phyloP scores from a whole-genome alignment of 2,797 vertebrate species.

The Rhyacichthys aspro region DNA sequence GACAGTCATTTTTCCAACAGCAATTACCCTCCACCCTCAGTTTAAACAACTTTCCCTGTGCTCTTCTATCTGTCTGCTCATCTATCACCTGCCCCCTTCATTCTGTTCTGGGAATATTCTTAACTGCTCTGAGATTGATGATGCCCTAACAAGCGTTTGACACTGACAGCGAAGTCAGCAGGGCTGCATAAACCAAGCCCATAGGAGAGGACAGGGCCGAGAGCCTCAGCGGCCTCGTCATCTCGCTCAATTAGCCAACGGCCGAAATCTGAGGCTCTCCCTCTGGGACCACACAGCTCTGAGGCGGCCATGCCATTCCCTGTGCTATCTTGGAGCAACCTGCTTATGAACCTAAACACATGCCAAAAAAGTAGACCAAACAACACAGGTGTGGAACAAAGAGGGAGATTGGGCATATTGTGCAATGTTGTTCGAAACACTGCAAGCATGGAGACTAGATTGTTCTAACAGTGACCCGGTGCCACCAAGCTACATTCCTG shows the following conservation, averaged over 20 bases:
- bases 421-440: slow-evolving; percentile 39
- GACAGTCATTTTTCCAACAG: slow-evolving; percentile 16
- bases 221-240: slow-evolving; percentile 74
- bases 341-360: slow-evolving; percentile 3
- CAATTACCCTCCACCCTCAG: not conserved
- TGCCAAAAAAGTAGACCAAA: slow-evolving; percentile 8
- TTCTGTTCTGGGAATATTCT: slow-evolving; percentile 79
- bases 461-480: slow-evolving; percentile 52
- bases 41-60: slow-evolving; percentile 31
- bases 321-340: slow-evolving; percentile 9
- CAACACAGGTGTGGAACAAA: slow-evolving; percentile 21
- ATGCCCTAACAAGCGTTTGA: slow-evolving; percentile 84
- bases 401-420: slow-evolving; percentile 15
- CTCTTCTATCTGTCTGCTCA: slow-evolving; percentile 26
- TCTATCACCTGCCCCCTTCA: slow-evolving; percentile 78
- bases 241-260: slow-evolving; percentile 77
- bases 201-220: slow-evolving; percentile 65
- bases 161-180: slow-evolving; percentile 85
- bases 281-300: slow-evolving; percentile 62
- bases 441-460: slow-evolving; percentile 27
- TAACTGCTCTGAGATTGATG: slow-evolving; percentile 83
- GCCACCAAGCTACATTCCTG: slow-evolving; percentile 62
- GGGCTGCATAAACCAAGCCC: slow-evolving; percentile 80
- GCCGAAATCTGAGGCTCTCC: slow-evolving; percentile 75
- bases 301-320: slow-evolving; percentile 23